Evolutionary conservation across 2,888 invertebrate species (phyloP), one percentile per base, ranked within the genome.

Genomic region (Pyrrhosoma nymphula): DNA sequence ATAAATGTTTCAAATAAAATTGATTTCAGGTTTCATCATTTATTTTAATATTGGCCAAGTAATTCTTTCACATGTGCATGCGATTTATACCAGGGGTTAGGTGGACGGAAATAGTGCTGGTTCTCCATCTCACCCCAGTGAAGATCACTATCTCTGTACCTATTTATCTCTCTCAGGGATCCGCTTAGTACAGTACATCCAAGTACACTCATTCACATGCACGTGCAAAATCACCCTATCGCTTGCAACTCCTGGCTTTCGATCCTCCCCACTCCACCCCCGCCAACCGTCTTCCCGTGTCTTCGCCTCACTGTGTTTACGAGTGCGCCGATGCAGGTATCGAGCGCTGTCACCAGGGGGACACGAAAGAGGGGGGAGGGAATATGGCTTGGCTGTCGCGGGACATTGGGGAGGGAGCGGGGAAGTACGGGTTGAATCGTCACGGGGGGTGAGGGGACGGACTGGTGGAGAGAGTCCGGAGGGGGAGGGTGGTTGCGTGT

Each of bases 261-360:
- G 12, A 4, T 82, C 82, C 82, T 0, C 16, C 30, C 69, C 30
- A 30, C 16, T 35, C 82, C 26, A 23, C 16, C 35, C 35, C 14
- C 35, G 16, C n/a, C 14, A 0, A 2, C 30, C 23, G 82, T 82
- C 30, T 82, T 35, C 35, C n/a, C 82, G 4, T 35, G 82, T 82
- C 82, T 82, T 82, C 35, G 30, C 82, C 18, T 82, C 35, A 14
- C 35, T 82, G 35, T 82, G 35, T 82, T 82, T 82, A 82, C 82
- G 82, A 82, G 82, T 35, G 16, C 82, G 35, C 82, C 82, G 82
- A 82, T 82, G 82, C 82, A 82, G 35, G 82, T 82, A 82, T 82
- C 82, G 82, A 82, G 82, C 82, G 82, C 35, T 82, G 82, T 35
- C 82, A 69, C 69, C 69, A 2, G 1, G 14, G 82, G 82, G 23